Percentiles rank a stretch among this genome's conserved stretches.
Evolutionary conservation across 2,888 invertebrate genomes (phyloP).

Genomic region (Neoscelio sp.): DNA sequence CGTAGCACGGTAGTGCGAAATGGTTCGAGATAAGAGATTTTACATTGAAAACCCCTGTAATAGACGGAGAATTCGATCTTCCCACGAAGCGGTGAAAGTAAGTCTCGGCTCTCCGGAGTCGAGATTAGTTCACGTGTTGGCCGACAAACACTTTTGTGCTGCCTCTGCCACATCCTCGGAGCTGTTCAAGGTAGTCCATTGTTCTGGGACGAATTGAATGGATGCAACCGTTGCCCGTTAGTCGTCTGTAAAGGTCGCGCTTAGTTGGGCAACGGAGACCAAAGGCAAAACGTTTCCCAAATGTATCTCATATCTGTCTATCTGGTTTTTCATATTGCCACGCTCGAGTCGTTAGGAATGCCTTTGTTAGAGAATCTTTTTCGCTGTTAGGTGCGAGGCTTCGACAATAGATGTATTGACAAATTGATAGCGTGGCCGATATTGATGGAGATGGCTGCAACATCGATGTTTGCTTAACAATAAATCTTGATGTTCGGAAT

Average conservation of each 20-base stretch:
- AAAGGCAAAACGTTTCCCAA: constrained; percentile 56
- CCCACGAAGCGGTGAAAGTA: constrained; percentile 79
- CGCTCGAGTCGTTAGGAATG: constrained; percentile 32
- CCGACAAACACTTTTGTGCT: constrained; percentile 71
- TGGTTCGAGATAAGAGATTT: constrained; percentile 47
- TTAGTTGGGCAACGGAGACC: constrained; percentile 70
- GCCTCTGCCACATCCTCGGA: constrained; percentile 72
- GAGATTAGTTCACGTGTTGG: constrained; percentile 76
- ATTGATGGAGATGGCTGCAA: constrained; percentile 9
- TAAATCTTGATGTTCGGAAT: not conserved
- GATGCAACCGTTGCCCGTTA: constrained; percentile 70
- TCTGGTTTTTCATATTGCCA: constrained; percentile 33
- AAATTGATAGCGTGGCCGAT: constrained; percentile 18
- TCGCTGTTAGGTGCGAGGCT: not conserved
- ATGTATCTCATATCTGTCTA: constrained; percentile 34
- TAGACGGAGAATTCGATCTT: constrained; percentile 73
- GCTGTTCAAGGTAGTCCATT: constrained; percentile 78
- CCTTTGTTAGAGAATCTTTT: constrained; percentile 44
- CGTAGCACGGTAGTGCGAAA: constrained; percentile 50
- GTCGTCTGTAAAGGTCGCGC: constrained; percentile 74
- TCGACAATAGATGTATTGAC: constrained; percentile 31
- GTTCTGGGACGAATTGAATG: constrained; percentile 74
- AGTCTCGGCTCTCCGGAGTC: constrained; percentile 54
- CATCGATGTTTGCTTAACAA: constrained; percentile 4
- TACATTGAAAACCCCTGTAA: constrained; percentile 68